These are phyloP conservation scores for Naso thynnoides DNA, from an alignment of 2,797 vertebrate species.

Conservation along the genomic window DNA sequence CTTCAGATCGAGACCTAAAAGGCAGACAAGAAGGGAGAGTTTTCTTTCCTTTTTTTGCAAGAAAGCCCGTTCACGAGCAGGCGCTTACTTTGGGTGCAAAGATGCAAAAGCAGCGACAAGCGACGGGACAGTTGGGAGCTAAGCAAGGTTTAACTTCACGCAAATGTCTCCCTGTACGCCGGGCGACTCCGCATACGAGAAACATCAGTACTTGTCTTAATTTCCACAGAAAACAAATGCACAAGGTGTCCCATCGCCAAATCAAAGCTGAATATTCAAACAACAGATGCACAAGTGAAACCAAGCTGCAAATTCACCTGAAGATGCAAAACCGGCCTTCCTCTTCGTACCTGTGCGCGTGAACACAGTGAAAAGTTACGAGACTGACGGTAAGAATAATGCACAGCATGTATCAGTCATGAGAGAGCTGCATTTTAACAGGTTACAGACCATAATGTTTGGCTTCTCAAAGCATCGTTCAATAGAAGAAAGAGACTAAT, in stretches of 20 bases:
- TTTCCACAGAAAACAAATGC: conserved; percentile 1
- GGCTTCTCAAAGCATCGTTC: not conserved
- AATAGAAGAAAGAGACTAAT: too few relatives aligned
- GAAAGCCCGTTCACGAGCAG: not conserved
- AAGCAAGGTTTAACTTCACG: not conserved
- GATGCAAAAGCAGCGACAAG: not conserved
- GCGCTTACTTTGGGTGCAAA: not conserved
- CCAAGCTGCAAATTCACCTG: not conserved
- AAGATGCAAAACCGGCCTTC: not conserved
- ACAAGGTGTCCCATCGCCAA: not conserved
- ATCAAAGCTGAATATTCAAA: conserved; percentile 37
- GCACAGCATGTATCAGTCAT: not conserved
- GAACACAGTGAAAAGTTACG: not conserved
- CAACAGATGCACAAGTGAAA: not conserved
- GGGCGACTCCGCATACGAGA: not conserved
- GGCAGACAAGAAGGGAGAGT: not conserved
- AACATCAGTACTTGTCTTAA: conserved; percentile 16
- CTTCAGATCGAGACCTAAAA: not conserved
- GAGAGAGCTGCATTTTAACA: not conserved
- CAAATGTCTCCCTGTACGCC: not conserved
- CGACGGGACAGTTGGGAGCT: not conserved
- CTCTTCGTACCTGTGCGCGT: not conserved
- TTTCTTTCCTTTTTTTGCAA: not conserved
- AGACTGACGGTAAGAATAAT: not conserved
- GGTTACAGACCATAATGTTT: not conserved